Evolutionary conservation across 2,888 invertebrate species (phyloP), one percentile per base, ranked within the genome.

Genomic region (Punctoribates punctum): DNA sequence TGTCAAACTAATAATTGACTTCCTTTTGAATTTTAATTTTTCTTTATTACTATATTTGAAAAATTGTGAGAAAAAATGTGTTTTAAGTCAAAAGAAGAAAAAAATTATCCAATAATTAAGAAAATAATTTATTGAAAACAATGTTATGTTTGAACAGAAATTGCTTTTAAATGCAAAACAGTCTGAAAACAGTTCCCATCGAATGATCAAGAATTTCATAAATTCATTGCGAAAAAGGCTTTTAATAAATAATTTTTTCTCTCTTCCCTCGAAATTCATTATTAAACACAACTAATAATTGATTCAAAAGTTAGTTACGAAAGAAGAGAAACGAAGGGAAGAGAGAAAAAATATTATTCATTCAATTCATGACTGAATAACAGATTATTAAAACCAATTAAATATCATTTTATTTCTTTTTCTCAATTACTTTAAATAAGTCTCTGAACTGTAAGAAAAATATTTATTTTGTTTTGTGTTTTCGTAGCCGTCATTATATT

Each of bases 351-450:
- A 54, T n/a, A 54, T 20, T 20, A 54, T 54, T 54, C 20, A 54
- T 54, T 20, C 54, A n/a, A 54, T 20, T 54, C 54, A 54, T 54
- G 54, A 54, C 54, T 54, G 54, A 54, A 54, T 54, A n/a, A 54
- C 54, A 5, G 34, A 34, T 34, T 17, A 54, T 54, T 54, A 54
- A 48, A 48, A 48, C 46, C 46, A 48, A 48, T 48, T 48, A 48
- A 48, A 48, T 48, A 48, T 48, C 13, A 48, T 48, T 48, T 48
- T 48, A 15, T 48, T 48, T 34, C 34, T 34, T 34, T 34, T 34
- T 34, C n/a, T 34, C 34, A 34, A 34, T 34, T 5, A 34, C 34
- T 34, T 34, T 34, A 34, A 34, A 34, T 34, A 34, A 34, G 34
- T 34, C 34, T 34, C 34, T 34, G 34, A 34, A 34, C 34, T 34